A percentile compares a stretch with the other conserved stretches of the same genome.
These are phyloP conservation scores for Pseudonaja textilis DNA, from an alignment of 2,113 vertebrate genomes.

Conservation along the genomic window DNA sequence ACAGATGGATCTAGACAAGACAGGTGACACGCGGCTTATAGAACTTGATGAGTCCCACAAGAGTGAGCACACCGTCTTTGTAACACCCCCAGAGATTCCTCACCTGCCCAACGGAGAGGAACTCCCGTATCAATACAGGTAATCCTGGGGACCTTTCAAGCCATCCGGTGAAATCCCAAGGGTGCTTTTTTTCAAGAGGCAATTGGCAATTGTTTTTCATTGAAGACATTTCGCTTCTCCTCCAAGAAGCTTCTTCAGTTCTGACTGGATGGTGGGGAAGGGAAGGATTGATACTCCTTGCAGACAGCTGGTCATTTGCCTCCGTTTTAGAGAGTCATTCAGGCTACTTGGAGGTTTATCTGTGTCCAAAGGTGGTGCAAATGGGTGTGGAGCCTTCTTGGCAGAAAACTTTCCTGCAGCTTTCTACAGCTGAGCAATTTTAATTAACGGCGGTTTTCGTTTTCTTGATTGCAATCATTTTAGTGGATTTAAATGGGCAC, in stretches of 20 bases:
- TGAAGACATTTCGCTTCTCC: too few relatives aligned
- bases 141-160: conserved; percentile 48
- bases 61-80: conserved; percentile 96
- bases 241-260: too few relatives aligned
- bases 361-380: too few relatives aligned
- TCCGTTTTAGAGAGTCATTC: too few relatives aligned
- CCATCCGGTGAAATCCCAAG: neutral
- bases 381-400: too few relatives aligned
- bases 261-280: too few relatives aligned
- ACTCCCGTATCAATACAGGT: conserved; percentile 91
- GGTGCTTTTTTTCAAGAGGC: too few relatives aligned
- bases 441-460: neutral
- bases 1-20: conserved; percentile 88
- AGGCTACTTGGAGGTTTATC: too few relatives aligned
- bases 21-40: conserved; percentile 86
- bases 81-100: conserved; percentile 95
- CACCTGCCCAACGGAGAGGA: conserved; percentile 89
- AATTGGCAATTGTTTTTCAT: too few relatives aligned
- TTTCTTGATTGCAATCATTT: neutral
- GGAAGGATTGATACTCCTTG: too few relatives aligned
- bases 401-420: neutral
- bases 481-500: neutral
- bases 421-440: neutral
- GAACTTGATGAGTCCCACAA: conserved; percentile 94
- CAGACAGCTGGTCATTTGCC: too few relatives aligned